Evolutionary conservation across 1,140 invertebrate species (phyloP).

Genomic region (Paralvinella palmiformis): DNA sequence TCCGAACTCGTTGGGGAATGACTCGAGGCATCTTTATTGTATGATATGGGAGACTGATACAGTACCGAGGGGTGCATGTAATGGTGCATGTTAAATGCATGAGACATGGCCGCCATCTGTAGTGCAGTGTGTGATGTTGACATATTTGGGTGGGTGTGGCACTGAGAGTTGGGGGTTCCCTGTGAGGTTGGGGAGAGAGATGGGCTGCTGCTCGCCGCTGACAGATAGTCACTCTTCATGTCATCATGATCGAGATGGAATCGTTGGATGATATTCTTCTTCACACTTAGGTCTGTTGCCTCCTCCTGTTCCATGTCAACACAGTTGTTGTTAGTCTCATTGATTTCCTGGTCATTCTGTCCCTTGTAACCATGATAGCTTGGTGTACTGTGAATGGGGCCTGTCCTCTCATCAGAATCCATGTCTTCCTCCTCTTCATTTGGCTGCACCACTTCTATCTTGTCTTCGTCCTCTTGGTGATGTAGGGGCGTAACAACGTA

Average conservation of each 20-base stretch:
- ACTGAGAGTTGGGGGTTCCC: too few relatives aligned
- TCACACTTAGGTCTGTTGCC: constrained; percentile 3
- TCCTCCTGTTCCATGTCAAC: too few relatives aligned
- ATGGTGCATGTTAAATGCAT: neutral
- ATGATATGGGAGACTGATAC: neutral
- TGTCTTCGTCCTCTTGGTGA: neutral
- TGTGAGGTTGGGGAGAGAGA: neutral
- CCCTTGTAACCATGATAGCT: too few relatives aligned
- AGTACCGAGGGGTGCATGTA: constrained; percentile 5
- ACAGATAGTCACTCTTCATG: neutral
- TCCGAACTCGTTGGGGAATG: neutral
- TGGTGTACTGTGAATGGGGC: too few relatives aligned
- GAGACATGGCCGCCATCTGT: constrained; percentile 10
- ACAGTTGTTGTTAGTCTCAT: too few relatives aligned
- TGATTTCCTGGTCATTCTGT: too few relatives aligned
- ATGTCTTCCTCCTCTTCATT: neutral
- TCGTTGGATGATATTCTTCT: neutral
- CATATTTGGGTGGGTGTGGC: neutral
- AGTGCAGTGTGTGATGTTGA: neutral
- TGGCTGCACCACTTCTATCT: neutral
- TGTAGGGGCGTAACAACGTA: constrained; percentile 8
- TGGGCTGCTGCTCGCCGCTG: neutral
- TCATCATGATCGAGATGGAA: neutral
- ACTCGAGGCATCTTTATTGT: neutral
- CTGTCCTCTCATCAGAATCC: neutral